Evolutionary conservation across 1,140 invertebrate genomes (phyloP).

Genomic region (Pseudoatta argentina): DNA sequence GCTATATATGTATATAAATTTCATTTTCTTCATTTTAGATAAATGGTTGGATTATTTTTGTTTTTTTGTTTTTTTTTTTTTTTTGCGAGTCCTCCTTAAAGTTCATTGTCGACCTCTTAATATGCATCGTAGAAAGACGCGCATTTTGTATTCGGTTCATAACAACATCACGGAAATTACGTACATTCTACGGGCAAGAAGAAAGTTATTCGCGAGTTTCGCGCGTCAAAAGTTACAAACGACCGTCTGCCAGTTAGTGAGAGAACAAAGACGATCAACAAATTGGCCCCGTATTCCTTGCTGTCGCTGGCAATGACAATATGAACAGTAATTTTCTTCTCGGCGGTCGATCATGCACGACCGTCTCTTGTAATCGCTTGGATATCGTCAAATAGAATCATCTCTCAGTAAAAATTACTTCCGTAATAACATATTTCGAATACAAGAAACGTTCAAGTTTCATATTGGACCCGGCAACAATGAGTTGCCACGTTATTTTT

Average conservation of each 20-base stretch:
- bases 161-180: constrained; percentile 2
- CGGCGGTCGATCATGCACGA: constrained; percentile 6
- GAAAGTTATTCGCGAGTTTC: constrained; percentile 42
- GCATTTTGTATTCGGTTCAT: constrained; percentile 10
- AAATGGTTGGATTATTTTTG: not conserved
- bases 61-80: not conserved
- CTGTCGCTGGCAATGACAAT: constrained; percentile 24
- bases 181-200: constrained; percentile 25
- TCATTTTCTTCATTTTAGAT: not conserved
- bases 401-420: not conserved
- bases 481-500: not conserved
- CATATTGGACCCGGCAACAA: not conserved
- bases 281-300: constrained; percentile 55
- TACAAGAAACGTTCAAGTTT: constrained; percentile 1
- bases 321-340: constrained; percentile 32
- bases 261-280: constrained; percentile 45
- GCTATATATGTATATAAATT: not conserved
- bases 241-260: constrained; percentile 33
- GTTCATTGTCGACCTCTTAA: not conserved
- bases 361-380: constrained; percentile 4
- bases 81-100: not conserved
- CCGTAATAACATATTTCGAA: not conserved
- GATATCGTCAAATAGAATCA: not conserved
- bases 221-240: constrained; percentile 52
- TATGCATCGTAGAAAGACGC: not conserved